Evolutionary conservation across 2,888 invertebrate species (phyloP), one percentile per base, ranked within the genome.

Genomic region (Odontothrips loti): DNA sequence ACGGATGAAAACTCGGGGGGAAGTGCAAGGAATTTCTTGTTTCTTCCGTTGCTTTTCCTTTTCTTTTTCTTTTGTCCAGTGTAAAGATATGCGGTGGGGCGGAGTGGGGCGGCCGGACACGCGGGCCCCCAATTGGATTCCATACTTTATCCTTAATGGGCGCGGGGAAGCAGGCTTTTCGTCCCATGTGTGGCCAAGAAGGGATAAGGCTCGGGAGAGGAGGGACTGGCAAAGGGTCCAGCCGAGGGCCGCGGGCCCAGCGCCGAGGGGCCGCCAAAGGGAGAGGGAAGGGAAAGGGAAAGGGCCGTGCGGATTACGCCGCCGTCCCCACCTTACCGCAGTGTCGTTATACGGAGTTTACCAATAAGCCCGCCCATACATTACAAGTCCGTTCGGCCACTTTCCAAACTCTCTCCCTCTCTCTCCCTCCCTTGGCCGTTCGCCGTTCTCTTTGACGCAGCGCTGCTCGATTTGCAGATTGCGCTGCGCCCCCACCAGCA

Each of bases 131-230:
- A 75, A 75, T 75, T 27, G 68, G 27, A 75, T 27, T 75, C 68
- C 68, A 23, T 75, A 75, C 68, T 75, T 75, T 75, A 75, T 75
- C 27, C 27, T 27, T 75, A 75, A 75, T 27, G 68, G 11, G 23
- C 68, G 23, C 68, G 23, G 10, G 68, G 34, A 43, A 8, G 63
- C 63, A n/a, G 68, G 68, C 34, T 43, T 43, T 43, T 0, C 68
- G 68, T 20, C 8, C 68, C 23, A 75, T 75, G 68, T 75, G 68
- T 27, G 68, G 34, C 34, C 68, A 27, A 68, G 68, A 23, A 27
- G 68, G 23, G 12, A 23, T 11, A 27, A 23, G 68, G 68, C 58
- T 15, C 17, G 51, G 9, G 51, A 12, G 51, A 17, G 48, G 48
- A 48, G 48, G 48, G 48, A 9, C 15, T 15, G 48, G 48, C 3